Evolutionary conservation across 2,888 invertebrate genomes (phyloP), one percentile per base, ranked within the genome.

Genomic region (Ormyrus pomaceus): DNA sequence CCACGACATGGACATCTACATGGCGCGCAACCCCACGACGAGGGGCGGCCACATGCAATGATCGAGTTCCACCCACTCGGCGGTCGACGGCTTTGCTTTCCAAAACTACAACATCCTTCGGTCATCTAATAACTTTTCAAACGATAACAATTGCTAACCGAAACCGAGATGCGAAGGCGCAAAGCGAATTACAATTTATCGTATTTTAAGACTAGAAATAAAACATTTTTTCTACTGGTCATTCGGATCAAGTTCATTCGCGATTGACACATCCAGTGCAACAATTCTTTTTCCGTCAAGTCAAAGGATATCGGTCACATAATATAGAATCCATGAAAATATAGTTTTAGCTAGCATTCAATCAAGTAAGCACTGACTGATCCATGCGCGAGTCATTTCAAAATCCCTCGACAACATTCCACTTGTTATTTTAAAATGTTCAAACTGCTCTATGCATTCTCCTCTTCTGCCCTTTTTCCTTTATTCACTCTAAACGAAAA

Each of bases 1-100:
- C 91, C 97, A 97, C 91, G 97, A 97, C 89, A 97, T 97, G 96
- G 97, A 97, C 87, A 97, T 97, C 87, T 97, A 98, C 91, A 97
- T 97, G 95, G 96, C 97, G 80, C 94, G 97, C 88, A 97, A 97
- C 92, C 96, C 96, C 82, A 96, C 96, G 69, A 95, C 96, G 78
- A 93, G 96, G 87, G 95, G 96, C 89, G 96, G 96, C 83, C 92
- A 96, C 89, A 96, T 96, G 83, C 94, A 96, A 92, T 96, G 88
- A 87, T 80, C 5, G 13, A n/a, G 8, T 8, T 0, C 55, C 55
- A 51, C 3, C 5, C 10, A 2, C 34, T 34, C 34, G 34, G 34
- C 34, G 1, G 34, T 34, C 34, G 1, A 19, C 2, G 2, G 19
- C 19, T 19, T 19, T 19, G 19, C 19, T 19, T 19, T 19, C 19